phyloP scores from a whole-genome alignment of 2,888 invertebrate species.

The Unio delphinus region DNA sequence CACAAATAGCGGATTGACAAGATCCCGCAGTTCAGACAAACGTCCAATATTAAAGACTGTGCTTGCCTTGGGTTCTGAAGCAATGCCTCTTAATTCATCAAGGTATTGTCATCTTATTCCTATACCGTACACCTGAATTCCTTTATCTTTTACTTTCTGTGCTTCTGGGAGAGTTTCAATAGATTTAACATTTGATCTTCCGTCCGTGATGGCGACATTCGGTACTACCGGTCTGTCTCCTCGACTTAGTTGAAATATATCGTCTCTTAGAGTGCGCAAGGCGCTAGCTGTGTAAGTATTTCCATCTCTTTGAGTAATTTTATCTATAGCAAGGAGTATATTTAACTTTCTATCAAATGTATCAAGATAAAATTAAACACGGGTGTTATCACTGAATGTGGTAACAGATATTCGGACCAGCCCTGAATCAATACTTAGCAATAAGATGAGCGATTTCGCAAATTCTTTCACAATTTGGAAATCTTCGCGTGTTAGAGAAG shows the following conservation, averaged over 20 bases:
- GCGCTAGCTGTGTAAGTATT: slow-evolving; percentile 46
- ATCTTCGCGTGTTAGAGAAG: slow-evolving; percentile 25
- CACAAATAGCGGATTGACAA: slow-evolving; percentile 8
- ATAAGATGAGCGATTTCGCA: slow-evolving; percentile 18
- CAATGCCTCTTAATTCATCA: slow-evolving; percentile 19
- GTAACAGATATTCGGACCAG: slow-evolving; percentile 17
- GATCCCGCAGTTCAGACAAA: slow-evolving; percentile 5
- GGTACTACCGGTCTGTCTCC: slow-evolving; percentile 40
- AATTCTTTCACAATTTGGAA: slow-evolving; percentile 27
- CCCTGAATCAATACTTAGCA: slow-evolving; percentile 21
- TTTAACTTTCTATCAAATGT: slow-evolving; percentile 18
- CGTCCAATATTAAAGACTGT: slow-evolving; percentile 8
- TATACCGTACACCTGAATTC: slow-evolving; percentile 40
- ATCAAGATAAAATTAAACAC: slow-evolving; percentile 17
- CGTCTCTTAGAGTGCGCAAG: slow-evolving; percentile 20
- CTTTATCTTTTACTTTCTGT: slow-evolving; percentile 16
- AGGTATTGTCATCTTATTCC: slow-evolving; percentile 35
- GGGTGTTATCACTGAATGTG: slow-evolving; percentile 19
- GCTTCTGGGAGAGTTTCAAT: slow-evolving; percentile 36
- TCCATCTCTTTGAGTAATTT: slow-evolving; percentile 42
- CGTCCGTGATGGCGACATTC: slow-evolving; percentile 52
- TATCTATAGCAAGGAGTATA: slow-evolving; percentile 49
- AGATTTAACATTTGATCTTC: slow-evolving; percentile 30
- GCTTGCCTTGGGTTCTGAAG: slow-evolving; percentile 14
- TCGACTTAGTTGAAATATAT: slow-evolving; percentile 18